Conservation (phyloP, 2,888 invertebrate genomes). For the Drosophila neotestacea region DNA sequence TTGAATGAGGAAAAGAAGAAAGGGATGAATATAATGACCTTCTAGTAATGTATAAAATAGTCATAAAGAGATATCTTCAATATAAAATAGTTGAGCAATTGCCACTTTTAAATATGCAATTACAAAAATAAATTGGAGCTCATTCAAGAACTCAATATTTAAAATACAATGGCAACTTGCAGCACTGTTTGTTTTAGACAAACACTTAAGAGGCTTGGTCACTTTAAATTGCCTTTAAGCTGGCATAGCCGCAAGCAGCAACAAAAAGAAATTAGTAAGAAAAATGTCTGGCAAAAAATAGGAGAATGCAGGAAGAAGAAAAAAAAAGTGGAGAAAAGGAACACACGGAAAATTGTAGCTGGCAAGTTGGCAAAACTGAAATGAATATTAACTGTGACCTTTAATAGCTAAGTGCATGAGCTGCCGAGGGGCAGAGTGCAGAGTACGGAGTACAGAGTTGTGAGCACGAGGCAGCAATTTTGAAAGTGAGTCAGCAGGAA, state of each 20-base stretch:
- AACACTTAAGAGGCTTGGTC: constrained; percentile 39
- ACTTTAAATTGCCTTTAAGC: constrained; percentile 65
- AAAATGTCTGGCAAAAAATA: constrained; percentile 22
- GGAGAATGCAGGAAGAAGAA: constrained; percentile 2
- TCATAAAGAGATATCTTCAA: no score
- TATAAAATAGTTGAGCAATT: neutral
- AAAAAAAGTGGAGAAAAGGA: neutral
- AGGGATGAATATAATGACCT: no score
- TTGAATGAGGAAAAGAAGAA: no score
- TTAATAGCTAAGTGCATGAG: constrained; percentile 65
- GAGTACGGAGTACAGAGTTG: constrained; percentile 1
- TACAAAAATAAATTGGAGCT: neutral
- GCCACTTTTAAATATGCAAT: neutral
- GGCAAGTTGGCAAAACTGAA: constrained; percentile 65
- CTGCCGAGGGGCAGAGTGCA: constrained; percentile 7
- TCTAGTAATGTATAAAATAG: no score
- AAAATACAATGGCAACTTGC: neutral
- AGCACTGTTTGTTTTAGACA: neutral
- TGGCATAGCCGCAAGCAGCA: constrained; percentile 31
- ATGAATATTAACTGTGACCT: constrained; percentile 81
- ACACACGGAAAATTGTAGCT: constrained; percentile 43
- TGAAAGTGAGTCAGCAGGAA: constrained; percentile 61
- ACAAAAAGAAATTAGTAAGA: constrained; percentile 31
- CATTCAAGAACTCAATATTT: neutral
- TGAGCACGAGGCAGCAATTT: constrained; percentile 47